A percentile compares a stretch with the other conserved stretches of the same genome.
phyloP scores from a whole-genome alignment of 2,888 invertebrate species.

The Eucera pruinosa region DNA sequence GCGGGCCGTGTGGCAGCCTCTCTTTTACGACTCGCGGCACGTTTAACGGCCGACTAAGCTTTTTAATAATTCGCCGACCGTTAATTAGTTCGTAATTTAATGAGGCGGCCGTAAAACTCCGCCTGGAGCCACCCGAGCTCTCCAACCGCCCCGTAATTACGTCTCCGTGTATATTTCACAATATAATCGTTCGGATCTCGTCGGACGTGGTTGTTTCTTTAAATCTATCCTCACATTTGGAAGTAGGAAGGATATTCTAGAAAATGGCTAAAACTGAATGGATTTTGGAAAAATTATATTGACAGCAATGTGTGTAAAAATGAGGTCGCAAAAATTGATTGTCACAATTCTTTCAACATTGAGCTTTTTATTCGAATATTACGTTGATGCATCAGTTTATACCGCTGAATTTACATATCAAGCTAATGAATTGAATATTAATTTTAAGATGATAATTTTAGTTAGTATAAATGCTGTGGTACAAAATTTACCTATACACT shows the following conservation, averaged over 20 bases:
- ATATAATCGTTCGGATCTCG: slow-evolving; percentile 76
- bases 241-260: slow-evolving; percentile 7
- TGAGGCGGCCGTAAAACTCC: slow-evolving; percentile 78
- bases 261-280: too few species aligned
- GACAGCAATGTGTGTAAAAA: too few species aligned
- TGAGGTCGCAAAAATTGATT: too few species aligned
- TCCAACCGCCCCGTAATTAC: slow-evolving; percentile 78
- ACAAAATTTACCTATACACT: neutral
- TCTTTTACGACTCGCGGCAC: slow-evolving; percentile 76
- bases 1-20: slow-evolving; percentile 18
- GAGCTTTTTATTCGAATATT: too few species aligned
- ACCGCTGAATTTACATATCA: too few species aligned
- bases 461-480: neutral
- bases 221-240: slow-evolving; percentile 51
- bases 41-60: slow-evolving; percentile 82
- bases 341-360: too few species aligned
- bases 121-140: slow-evolving; percentile 61
- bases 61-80: slow-evolving; percentile 82
- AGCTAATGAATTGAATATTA: too few species aligned
- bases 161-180: slow-evolving; percentile 79
- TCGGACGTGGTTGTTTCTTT: slow-evolving; percentile 59
- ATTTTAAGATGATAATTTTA: too few species aligned
- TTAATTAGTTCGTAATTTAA: slow-evolving; percentile 84
- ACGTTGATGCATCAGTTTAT: too few species aligned
- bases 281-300: too few species aligned